Percentiles rank a stretch among this genome's conserved stretches.
Conservation (phyloP, 1,140 invertebrate genomes). For the Bicyclus anynana region DNA sequence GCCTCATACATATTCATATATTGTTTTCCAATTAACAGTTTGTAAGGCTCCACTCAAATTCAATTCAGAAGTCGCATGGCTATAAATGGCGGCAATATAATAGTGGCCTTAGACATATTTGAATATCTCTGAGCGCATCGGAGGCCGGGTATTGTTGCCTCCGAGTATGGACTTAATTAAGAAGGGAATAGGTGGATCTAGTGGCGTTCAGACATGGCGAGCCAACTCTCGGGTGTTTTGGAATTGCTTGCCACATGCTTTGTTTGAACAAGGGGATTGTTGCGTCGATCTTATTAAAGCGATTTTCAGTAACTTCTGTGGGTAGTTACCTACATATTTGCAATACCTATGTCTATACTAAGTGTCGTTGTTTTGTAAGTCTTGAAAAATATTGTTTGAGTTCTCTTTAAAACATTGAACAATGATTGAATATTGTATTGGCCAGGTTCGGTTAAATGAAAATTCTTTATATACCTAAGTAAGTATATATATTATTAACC, state of each 20-base stretch:
- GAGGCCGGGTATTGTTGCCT: constrained; percentile 62
- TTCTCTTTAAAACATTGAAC: too few species aligned
- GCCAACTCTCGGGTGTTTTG: constrained; percentile 16
- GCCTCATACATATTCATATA: constrained; percentile 28
- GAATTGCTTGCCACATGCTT: constrained; percentile 28
- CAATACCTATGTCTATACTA: too few species aligned
- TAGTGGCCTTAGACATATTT: constrained; percentile 71
- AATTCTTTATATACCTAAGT: too few species aligned
- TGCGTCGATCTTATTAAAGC: neutral
- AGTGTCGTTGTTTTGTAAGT: too few species aligned
- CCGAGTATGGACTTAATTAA: constrained; percentile 76
- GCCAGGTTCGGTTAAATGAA: too few species aligned
- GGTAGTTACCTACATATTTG: too few species aligned
- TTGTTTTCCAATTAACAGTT: constrained; percentile 40
- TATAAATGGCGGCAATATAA: constrained; percentile 65
- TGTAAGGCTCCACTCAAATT: constrained; percentile 38
- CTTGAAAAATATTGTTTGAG: too few species aligned
- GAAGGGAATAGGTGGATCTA: constrained; percentile 65
- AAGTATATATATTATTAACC: too few species aligned
- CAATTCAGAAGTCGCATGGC: constrained; percentile 48
- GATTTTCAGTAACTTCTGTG: neutral
- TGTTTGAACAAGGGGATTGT: constrained; percentile 10
- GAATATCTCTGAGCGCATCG: constrained; percentile 72
- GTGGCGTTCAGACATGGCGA: constrained; percentile 52
- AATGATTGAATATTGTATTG: too few species aligned